Conservation (phyloP, 2,113 vertebrate species). For the Todiramphus saurophagus region DNA sequence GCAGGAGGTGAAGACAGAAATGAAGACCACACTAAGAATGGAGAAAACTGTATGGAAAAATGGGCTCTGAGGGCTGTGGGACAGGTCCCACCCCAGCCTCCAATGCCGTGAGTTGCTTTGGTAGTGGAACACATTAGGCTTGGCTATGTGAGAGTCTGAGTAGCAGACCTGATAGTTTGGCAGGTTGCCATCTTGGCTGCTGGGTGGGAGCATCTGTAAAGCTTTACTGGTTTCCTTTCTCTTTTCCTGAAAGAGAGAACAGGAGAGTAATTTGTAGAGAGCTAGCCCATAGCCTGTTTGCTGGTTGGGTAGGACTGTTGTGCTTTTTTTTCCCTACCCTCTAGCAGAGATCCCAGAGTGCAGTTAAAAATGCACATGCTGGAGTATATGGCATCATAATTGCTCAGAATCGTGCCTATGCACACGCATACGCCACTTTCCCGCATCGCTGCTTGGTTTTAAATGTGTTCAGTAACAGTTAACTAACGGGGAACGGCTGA, state of each 20-base stretch:
- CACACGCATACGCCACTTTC: accelerated
- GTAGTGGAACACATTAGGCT: not conserved
- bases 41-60: not conserved
- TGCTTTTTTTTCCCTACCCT: not conserved
- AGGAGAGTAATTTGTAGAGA: not conserved
- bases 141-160: not conserved
- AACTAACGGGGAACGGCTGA: not conserved
- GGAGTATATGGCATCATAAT: not conserved
- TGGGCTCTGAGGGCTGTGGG: not conserved
- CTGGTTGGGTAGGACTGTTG: not conserved
- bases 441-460: not conserved
- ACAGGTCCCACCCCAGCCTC: not conserved
- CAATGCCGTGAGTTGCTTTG: not conserved
- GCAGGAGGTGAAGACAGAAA: not conserved
- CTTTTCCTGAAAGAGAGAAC: not conserved
- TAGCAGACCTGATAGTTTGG: not conserved
- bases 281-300: not conserved
- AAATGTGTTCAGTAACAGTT: not conserved
- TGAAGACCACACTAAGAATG: not conserved
- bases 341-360: not conserved
- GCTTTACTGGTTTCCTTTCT: not conserved
- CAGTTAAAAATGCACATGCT: not conserved
- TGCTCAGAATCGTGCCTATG: not conserved
- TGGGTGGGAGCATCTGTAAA: not conserved
- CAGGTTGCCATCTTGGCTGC: not conserved